Conservation (phyloP, 1,140 invertebrate species). For the Trinorchestia longiramus region DNA sequence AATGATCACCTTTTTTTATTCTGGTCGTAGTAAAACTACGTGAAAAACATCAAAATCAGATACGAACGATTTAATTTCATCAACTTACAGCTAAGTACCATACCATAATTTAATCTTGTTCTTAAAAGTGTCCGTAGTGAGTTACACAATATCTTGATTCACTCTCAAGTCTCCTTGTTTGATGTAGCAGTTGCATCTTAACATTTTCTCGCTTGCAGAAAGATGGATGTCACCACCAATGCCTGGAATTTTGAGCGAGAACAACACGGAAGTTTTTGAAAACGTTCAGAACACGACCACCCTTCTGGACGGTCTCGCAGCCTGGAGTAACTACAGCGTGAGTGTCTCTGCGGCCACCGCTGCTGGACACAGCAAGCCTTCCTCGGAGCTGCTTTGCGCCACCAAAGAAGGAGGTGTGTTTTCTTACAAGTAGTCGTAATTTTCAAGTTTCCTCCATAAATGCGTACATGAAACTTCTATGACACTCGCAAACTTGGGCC, state of each 20-base stretch:
- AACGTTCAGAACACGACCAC: slow-evolving; percentile 56
- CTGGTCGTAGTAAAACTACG: too few relatives aligned
- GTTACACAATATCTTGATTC: not conserved
- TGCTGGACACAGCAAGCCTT: slow-evolving; percentile 56
- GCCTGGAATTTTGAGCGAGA: not conserved
- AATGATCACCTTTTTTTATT: too few relatives aligned
- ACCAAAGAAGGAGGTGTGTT: slow-evolving; percentile 41
- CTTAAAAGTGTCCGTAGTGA: not conserved
- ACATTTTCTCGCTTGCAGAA: not conserved
- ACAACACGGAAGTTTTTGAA: not conserved
- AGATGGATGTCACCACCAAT: not conserved
- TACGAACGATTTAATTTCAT: too few relatives aligned
- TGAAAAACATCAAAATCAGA: too few relatives aligned
- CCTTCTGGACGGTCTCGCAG: slow-evolving; percentile 55
- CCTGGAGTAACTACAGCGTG: slow-evolving; percentile 56
- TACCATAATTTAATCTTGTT: too few relatives aligned
- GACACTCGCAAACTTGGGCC: too few relatives aligned
- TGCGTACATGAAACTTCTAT: too few relatives aligned
- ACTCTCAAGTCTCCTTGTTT: not conserved
- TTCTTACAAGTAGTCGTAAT: not conserved
- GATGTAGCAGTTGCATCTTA: not conserved
- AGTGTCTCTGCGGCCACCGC: slow-evolving; percentile 57
- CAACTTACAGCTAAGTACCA: too few relatives aligned
- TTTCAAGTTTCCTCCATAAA: too few relatives aligned
- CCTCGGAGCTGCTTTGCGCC: slow-evolving; percentile 43